Percentiles rank a stretch among this genome's conserved stretches.
Evolutionary conservation across 1,140 invertebrate genomes (phyloP).

Genomic region (Neodiprion lecontei): DNA sequence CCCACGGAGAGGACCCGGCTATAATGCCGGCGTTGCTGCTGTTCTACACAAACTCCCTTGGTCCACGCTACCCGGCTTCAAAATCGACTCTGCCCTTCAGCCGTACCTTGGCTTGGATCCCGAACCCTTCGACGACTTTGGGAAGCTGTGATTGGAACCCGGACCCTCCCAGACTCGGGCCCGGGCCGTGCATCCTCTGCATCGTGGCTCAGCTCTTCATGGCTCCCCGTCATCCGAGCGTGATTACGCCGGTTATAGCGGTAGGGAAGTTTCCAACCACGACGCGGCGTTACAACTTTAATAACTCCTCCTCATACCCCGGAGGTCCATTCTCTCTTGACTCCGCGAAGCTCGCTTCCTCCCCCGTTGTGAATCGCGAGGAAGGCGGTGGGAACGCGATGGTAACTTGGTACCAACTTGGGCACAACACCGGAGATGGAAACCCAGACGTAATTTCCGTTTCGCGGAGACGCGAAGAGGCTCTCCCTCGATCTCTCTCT

Average conservation of each 20-base stretch:
- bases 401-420: constrained; percentile 39
- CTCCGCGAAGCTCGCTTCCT: constrained; percentile 6
- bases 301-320: constrained; percentile 33
- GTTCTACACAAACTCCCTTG: constrained; percentile 13
- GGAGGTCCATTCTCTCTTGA: neutral
- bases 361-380: constrained; percentile 1
- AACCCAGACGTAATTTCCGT: constrained; percentile 61
- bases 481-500: constrained; percentile 3
- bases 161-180: neutral
- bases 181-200: constrained; percentile 22
- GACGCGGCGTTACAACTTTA: constrained; percentile 41
- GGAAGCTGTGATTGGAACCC: constrained; percentile 25
- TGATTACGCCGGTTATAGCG: constrained; percentile 14
- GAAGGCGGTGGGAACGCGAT: too few relatives aligned
- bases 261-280: constrained; percentile 26
- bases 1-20: constrained; percentile 48
- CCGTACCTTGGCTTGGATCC: constrained; percentile 32
- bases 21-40: constrained; percentile 15
- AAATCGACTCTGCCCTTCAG: constrained; percentile 45
- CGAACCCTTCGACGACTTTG: too few relatives aligned
- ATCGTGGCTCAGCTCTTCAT: constrained; percentile 6
- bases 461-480: constrained; percentile 39
- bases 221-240: neutral
- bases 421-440: constrained; percentile 60
- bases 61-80: constrained; percentile 31